A percentile compares a stretch with the other conserved stretches of the same genome.
Evolutionary conservation across 2,797 vertebrate species (phyloP).

Genomic region (Rhinophrynus dorsalis): DNA sequence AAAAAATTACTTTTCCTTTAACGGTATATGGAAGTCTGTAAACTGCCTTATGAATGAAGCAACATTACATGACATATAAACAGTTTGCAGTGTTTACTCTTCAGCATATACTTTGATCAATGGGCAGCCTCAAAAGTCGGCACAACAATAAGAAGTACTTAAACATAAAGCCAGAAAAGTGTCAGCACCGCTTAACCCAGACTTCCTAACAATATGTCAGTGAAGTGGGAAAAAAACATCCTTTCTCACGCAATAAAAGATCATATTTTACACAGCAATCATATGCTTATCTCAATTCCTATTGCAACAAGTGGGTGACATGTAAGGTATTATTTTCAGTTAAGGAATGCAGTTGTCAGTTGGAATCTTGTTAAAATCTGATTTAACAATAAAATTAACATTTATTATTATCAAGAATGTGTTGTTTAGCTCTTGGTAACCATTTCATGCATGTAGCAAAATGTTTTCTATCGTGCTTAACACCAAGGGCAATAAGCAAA

Average conservation of each 20-base stretch:
- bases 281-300: conserved; percentile 25
- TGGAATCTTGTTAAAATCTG: not conserved
- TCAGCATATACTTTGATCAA: conserved; percentile 24
- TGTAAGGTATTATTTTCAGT: not conserved
- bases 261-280: conserved; percentile 1
- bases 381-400: not conserved
- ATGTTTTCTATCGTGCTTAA: too few relatives aligned
- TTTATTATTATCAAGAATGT: not conserved
- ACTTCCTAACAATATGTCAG: conserved; percentile 52
- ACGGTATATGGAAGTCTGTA: not conserved
- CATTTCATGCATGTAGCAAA: too few relatives aligned
- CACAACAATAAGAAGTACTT: conserved; percentile 48
- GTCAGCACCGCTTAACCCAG: conserved; percentile 55
- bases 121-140: conserved; percentile 5
- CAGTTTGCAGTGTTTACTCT: not conserved
- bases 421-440: not conserved
- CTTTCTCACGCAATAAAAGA: conserved; percentile 41
- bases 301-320: not conserved
- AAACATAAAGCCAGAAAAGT: conserved; percentile 55
- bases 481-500: too few relatives aligned
- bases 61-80: not conserved
- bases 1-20: too few relatives aligned
- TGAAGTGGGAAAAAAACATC: conserved; percentile 53
- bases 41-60: not conserved
- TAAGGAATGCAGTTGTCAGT: not conserved